Conservation (phyloP, 2,113 vertebrate genomes). For the Hemiprocne comata region DNA sequence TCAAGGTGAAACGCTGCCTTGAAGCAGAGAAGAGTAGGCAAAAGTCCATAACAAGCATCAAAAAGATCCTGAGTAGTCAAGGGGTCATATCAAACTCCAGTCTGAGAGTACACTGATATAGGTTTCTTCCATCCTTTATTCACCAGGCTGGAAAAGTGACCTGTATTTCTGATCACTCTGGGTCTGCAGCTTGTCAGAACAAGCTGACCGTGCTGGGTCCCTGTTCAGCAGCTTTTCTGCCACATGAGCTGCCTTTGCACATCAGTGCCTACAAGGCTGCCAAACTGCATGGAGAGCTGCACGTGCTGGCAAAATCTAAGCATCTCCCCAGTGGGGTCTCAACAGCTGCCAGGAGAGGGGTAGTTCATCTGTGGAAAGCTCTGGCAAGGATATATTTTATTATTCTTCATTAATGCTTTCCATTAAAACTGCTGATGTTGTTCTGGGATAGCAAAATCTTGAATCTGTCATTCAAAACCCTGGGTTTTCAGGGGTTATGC, state of each 20-base stretch:
- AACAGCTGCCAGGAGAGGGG: neutral
- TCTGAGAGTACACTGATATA: neutral
- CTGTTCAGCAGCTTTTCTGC: neutral
- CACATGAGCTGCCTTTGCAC: neutral
- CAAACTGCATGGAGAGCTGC: neutral
- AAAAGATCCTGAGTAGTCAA: neutral
- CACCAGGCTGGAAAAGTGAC: neutral
- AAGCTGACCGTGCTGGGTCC: neutral
- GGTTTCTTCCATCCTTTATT: neutral
- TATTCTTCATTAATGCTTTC: neutral
- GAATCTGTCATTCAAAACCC: neutral
- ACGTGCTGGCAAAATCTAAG: rapidly evolving
- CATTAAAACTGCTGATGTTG: neutral
- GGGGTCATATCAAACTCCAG: neutral
- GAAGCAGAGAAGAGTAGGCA: neutral
- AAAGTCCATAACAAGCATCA: neutral
- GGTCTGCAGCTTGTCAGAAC: neutral
- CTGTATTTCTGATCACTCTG: neutral
- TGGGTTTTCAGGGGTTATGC: neutral
- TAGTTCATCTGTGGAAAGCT: neutral
- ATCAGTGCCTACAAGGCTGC: neutral
- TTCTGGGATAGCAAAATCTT: neutral
- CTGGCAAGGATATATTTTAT: neutral
- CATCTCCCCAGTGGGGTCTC: neutral
- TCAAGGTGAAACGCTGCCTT: neutral